A percentile compares a stretch with the other conserved stretches of the same genome.
These are phyloP conservation scores for Kradibia gibbosae DNA, from an alignment of 1,140 invertebrate genomes.

Conservation along the genomic window DNA sequence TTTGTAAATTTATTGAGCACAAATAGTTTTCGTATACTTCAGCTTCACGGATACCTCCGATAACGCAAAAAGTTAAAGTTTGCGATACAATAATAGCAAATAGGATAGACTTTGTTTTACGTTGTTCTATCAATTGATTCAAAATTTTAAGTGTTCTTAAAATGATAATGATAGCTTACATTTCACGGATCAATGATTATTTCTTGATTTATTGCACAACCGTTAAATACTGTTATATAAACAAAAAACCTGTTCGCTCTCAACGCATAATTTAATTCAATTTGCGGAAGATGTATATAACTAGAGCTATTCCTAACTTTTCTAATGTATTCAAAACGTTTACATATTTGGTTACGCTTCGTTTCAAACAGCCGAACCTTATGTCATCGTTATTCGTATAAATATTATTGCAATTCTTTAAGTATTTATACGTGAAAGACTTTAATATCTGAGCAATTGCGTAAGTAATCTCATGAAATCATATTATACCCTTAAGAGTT, in stretches of 20 bases:
- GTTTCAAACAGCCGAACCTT: neutral
- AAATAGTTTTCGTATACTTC: constrained; percentile 1
- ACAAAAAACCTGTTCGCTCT: constrained; percentile 10
- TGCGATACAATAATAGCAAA: constrained; percentile 26
- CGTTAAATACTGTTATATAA: constrained; percentile 24
- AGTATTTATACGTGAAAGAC: neutral
- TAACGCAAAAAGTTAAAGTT: constrained; percentile 33
- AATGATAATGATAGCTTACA: too few species aligned
- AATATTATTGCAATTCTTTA: neutral
- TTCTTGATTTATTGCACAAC: too few species aligned
- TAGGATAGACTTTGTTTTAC: constrained; percentile 19
- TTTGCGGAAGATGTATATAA: constrained; percentile 12
- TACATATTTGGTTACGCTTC: neutral
- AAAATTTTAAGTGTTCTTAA: neutral
- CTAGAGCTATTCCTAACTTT: constrained; percentile 22
- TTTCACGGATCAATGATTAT: too few species aligned
- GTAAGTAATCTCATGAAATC: constrained; percentile 8
- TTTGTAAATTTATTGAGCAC: too few species aligned
- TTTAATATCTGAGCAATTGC: neutral
- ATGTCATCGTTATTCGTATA: neutral
- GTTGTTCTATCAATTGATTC: neutral
- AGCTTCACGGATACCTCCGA: constrained; percentile 21
- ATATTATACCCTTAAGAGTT: neutral
- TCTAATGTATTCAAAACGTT: constrained; percentile 18
- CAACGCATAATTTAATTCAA: constrained; percentile 8